Evolutionary conservation across 2,888 invertebrate genomes (phyloP).

Genomic region (Ptychoptera albimana): DNA sequence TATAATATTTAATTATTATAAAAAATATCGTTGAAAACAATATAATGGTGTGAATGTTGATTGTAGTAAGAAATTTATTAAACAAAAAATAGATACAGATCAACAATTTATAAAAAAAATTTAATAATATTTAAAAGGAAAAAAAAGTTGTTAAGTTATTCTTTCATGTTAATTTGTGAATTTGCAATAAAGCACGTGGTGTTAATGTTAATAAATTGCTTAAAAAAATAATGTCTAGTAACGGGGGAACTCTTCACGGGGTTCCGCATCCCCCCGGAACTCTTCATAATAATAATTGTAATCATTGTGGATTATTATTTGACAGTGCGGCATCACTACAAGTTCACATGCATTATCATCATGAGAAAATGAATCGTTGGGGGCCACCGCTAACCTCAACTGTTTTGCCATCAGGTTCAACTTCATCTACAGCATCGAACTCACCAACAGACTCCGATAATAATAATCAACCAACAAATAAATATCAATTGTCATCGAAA

Average conservation of each 20-base stretch:
- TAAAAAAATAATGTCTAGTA: constrained; percentile 10
- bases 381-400: constrained; percentile 7
- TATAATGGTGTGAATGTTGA: background rate
- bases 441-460: constrained; percentile 24
- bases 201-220: background rate
- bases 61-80: background rate
- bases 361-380: constrained; percentile 38
- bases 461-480: constrained; percentile 34
- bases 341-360: constrained; percentile 65
- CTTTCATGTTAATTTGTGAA: too few relatives aligned
- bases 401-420: constrained; percentile 1
- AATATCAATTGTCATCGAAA: constrained; percentile 24
- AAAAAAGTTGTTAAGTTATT: background rate
- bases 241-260: constrained; percentile 11
- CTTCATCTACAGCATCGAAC: constrained; percentile 8
- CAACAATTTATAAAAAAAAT: background rate
- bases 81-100: background rate
- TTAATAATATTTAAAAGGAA: background rate
- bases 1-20: too few relatives aligned
- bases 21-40: background rate
- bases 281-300: constrained; percentile 43
- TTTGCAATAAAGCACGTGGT: constrained; percentile 1
- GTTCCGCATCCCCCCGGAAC: constrained; percentile 14
- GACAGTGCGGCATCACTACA: constrained; percentile 62
- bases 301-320: constrained; percentile 58